Evolutionary conservation across 37 sponge, comb jelly and placozoan species (phyloP).

Genomic region (Aphrocallistes beatrix): DNA sequence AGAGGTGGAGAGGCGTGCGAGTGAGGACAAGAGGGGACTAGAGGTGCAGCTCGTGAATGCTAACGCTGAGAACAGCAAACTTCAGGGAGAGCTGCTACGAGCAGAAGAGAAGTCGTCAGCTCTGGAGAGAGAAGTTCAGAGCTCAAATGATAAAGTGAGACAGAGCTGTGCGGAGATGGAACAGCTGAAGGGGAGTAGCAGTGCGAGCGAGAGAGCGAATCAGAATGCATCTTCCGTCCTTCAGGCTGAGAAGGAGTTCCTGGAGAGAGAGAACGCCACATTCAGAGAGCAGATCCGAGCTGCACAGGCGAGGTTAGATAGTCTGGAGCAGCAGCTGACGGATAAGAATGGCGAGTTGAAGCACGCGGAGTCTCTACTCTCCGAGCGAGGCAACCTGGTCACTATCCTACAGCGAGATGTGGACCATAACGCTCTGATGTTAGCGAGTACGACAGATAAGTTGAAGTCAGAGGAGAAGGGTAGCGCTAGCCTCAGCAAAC

Average conservation of each 20-base stretch:
- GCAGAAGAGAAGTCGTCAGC: neutral
- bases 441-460: neutral
- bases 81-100: neutral
- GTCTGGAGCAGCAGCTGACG: neutral
- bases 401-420: conserved; percentile 24
- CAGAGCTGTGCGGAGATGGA: neutral
- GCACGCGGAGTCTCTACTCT: neutral
- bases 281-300: neutral
- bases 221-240: neutral
- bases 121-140: neutral
- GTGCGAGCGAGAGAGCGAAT: neutral
- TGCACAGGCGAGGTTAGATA: neutral
- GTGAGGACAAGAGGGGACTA: neutral
- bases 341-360: conserved; percentile 18
- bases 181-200: neutral
- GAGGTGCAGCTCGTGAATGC: conserved; percentile 1
- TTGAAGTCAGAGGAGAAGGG: neutral
- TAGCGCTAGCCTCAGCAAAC: neutral
- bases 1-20: neutral
- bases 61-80: neutral
- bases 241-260: conserved; percentile 9
- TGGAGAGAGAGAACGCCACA: neutral
- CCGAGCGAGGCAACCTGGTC: conserved; percentile 33
- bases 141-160: neutral
- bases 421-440: conserved; percentile 21